Conservation (phyloP, 2,113 vertebrate species). For the Piaya cayana region DNA sequence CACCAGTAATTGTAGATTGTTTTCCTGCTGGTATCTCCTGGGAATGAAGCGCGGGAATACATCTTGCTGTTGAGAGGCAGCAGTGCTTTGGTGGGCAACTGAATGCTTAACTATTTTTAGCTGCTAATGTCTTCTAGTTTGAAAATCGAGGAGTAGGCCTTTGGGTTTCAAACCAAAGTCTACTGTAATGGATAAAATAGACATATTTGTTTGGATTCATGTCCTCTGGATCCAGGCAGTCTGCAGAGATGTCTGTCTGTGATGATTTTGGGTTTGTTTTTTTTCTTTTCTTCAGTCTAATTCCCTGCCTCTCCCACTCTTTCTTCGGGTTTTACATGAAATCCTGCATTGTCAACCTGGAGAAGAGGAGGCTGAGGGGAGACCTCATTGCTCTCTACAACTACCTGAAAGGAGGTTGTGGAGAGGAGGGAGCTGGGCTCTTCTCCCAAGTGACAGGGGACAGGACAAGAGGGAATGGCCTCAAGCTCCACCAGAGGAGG, state of each 20-base stretch:
- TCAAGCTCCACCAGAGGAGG: too few species aligned
- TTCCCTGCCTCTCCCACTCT: neutral
- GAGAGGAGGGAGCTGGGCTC: too few species aligned
- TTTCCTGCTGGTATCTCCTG: neutral
- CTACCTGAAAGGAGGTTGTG: too few species aligned
- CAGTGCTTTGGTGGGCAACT: neutral
- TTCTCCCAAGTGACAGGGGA: too few species aligned
- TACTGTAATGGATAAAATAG: neutral
- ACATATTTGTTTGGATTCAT: neutral
- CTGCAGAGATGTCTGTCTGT: neutral
- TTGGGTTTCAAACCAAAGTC: conserved; percentile 23
- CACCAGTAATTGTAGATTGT: neutral
- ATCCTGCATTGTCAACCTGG: neutral
- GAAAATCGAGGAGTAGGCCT: conserved; percentile 26
- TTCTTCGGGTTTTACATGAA: conserved; percentile 1
- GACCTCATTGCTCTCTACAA: too few species aligned
- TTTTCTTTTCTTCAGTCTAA: too few species aligned
- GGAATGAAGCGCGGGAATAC: neutral
- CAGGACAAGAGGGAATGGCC: too few species aligned
- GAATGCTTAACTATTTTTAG: conserved; percentile 20
- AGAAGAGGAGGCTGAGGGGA: too few species aligned
- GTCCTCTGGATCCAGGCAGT: neutral
- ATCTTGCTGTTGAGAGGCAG: conserved; percentile 22
- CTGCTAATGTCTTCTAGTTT: neutral
- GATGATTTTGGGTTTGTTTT: neutral